Conservation (phyloP, 2,797 vertebrate species). For the Sebastes hopkinsi region DNA sequence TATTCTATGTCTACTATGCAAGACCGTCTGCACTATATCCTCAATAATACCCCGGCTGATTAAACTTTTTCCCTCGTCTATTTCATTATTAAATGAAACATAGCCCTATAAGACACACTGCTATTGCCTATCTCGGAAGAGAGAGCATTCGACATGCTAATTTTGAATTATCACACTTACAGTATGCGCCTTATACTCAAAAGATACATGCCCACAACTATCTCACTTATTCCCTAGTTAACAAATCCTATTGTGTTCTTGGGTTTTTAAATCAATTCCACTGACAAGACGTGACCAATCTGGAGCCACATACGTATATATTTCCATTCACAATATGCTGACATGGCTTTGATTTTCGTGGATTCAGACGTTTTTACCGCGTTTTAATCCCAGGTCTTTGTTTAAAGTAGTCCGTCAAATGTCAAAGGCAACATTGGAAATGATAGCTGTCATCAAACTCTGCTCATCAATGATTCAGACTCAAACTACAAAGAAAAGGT, state of each 20-base stretch:
- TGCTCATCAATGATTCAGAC: conserved; percentile 40
- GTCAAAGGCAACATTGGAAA: conserved; percentile 46
- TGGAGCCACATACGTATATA: conserved; percentile 33
- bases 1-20: conserved; percentile 77
- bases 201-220: conserved; percentile 68
- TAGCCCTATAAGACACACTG: conserved; percentile 64
- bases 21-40: conserved; percentile 71
- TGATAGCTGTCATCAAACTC: conserved; percentile 48
- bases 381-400: conserved; percentile 44
- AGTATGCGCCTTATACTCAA: conserved; percentile 57
- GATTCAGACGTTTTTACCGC: conserved; percentile 11
- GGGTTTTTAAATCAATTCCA: conserved; percentile 72
- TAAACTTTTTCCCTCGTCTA: conserved; percentile 77
- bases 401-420: conserved; percentile 43
- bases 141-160: conserved; percentile 75
- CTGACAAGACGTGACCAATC: conserved; percentile 64
- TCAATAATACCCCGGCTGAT: conserved; percentile 77
- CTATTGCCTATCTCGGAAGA: conserved; percentile 74
- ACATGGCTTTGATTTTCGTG: conserved; percentile 63
- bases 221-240: conserved; percentile 70
- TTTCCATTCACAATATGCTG: conserved; percentile 60
- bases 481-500: conserved; percentile 38
- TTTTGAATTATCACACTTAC: conserved; percentile 80
- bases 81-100: conserved; percentile 82
- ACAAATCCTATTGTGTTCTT: conserved; percentile 71